A percentile compares a stretch with the other conserved stretches of the same genome.
Conservation (phyloP, 2,888 invertebrate species). For the Hypolimnas misippus region DNA sequence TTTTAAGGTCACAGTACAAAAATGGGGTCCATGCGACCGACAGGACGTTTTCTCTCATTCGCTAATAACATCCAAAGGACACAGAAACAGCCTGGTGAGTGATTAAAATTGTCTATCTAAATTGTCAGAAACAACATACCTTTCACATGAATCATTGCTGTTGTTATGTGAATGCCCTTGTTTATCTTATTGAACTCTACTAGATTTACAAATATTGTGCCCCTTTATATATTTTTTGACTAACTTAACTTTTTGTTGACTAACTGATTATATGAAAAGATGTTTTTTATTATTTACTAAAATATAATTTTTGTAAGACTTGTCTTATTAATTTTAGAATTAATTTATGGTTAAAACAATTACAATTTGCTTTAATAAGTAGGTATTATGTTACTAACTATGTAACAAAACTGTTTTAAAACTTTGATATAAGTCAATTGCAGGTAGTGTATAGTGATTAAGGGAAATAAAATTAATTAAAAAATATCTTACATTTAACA, state of each 20-base stretch:
- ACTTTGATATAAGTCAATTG: too few species aligned
- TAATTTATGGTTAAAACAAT: too few species aligned
- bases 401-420: too few species aligned
- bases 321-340: too few species aligned
- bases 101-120: conserved; percentile 4
- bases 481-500: too few species aligned
- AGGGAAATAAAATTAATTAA: too few species aligned
- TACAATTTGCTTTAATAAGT: too few species aligned
- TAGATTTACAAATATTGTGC: neutral
- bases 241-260: neutral
- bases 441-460: too few species aligned
- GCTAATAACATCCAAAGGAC: conserved; percentile 84
- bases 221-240: neutral
- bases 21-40: conserved; percentile 86
- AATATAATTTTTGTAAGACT: too few species aligned
- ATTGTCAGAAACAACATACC: conserved; percentile 49
- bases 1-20: conserved; percentile 49
- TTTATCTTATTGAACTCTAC: conserved; percentile 35
- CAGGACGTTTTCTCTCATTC: conserved; percentile 85
- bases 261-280: conserved; percentile 8
- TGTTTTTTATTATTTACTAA: too few species aligned
- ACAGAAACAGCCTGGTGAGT: conserved; percentile 65
- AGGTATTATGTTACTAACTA: too few species aligned
- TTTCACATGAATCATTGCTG: conserved; percentile 57
- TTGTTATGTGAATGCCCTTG: conserved; percentile 54